Evolutionary conservation across 2,113 vertebrate genomes (phyloP).

Genomic region (Oreochromis aureus): DNA sequence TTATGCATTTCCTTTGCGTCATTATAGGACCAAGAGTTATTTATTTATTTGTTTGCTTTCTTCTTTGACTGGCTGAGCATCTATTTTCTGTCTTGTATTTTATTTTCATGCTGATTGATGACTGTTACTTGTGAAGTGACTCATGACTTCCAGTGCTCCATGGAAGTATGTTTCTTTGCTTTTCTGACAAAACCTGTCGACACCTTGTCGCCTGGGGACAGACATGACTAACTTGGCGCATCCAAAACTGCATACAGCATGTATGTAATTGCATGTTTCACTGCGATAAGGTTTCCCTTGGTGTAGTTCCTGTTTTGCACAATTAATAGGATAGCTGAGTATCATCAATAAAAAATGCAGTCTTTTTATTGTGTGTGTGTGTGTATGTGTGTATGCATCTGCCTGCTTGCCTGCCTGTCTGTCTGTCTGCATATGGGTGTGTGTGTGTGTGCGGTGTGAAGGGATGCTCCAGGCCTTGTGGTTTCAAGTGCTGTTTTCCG

Average conservation of each 20-base stretch:
- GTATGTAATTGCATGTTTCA: not conserved
- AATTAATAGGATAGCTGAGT: conserved; percentile 30
- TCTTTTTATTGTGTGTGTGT: conserved; percentile 10
- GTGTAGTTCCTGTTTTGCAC: not conserved
- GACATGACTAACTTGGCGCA: not conserved
- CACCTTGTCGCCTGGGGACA: not conserved
- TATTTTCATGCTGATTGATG: not conserved
- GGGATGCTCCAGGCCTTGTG: conserved; percentile 17
- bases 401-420: not conserved
- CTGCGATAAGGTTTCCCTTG: not conserved
- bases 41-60: not conserved
- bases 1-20: not conserved
- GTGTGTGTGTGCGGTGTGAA: not conserved
- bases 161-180: not conserved
- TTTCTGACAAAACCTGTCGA: not conserved
- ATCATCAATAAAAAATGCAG: conserved; percentile 40
- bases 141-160: not conserved
- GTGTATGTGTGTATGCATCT: not conserved
- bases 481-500: conserved; percentile 46
- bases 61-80: not conserved
- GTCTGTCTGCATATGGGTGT: not conserved
- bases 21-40: not conserved
- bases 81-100: not conserved
- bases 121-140: not conserved
- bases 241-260: not conserved